Conservation (phyloP, 2,888 invertebrate genomes). For the Lissocephala sabroskyi region DNA sequence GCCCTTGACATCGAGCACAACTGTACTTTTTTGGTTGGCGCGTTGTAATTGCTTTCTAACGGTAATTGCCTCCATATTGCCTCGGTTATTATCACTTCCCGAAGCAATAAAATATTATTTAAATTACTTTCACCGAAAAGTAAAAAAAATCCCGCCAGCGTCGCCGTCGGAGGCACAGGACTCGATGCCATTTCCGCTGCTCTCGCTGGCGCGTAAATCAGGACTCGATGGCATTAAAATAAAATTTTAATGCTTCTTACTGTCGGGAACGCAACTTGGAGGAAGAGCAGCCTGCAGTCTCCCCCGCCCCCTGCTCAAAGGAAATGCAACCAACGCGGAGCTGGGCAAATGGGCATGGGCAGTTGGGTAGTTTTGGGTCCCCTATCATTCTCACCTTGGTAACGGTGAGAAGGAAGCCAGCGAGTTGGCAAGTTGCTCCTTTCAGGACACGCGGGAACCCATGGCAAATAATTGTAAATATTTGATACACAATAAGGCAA, state of each 20-base stretch:
- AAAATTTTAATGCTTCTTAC: conserved; percentile 67
- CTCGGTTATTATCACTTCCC: conserved; percentile 58
- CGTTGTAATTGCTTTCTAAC: no score
- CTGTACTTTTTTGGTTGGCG: no score
- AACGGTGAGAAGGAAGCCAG: conserved; percentile 43
- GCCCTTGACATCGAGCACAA: no score
- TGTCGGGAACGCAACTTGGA: conserved; percentile 10
- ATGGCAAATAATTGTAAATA: conserved; percentile 70
- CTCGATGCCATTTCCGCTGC: background rate
- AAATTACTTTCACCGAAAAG: conserved; percentile 49
- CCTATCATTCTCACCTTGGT: conserved; percentile 69
- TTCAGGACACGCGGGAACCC: no score
- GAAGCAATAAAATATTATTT: conserved; percentile 70
- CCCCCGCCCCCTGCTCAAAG: background rate
- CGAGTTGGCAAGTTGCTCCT: conserved; percentile 33
- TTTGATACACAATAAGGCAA: conserved; percentile 68
- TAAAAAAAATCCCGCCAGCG: background rate
- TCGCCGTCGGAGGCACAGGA: background rate
- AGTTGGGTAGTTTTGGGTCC: no score
- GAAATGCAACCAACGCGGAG: background rate
- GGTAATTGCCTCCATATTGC: no score
- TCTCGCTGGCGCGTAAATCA: conserved; percentile 63
- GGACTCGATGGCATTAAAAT: conserved; percentile 71
- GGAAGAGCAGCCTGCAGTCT: background rate
- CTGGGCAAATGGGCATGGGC: no score